phyloP scores from a whole-genome alignment of 2,113 vertebrate genomes.

The Galemys pyrenaicus region DNA sequence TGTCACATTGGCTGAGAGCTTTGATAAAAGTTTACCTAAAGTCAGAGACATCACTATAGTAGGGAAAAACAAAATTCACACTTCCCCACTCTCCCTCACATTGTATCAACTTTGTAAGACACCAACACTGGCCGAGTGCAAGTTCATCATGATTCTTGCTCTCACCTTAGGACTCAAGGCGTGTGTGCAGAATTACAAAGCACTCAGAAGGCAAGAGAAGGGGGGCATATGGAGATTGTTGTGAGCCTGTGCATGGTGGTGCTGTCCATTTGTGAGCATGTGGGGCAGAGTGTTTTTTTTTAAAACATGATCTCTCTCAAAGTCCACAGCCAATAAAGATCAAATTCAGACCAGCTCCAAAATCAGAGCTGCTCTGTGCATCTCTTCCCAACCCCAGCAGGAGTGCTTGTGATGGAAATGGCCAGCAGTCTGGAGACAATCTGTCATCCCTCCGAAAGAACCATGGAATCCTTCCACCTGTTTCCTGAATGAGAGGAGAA shows the following conservation, averaged over 20 bases:
- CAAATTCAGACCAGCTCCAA: not conserved
- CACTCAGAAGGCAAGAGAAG: not conserved
- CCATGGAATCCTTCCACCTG: not conserved
- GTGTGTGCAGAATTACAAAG: not conserved
- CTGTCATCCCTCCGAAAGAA: not conserved
- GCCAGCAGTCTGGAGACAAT: not conserved
- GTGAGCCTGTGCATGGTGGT: accelerated
- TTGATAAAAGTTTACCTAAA: not conserved
- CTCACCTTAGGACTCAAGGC: not conserved
- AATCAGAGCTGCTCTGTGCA: not conserved
- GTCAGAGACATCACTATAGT: not conserved
- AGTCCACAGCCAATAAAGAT: not conserved
- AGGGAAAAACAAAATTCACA: not conserved
- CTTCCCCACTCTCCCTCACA: not conserved
- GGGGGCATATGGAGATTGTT: accelerated
- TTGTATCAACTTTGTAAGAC: not conserved
- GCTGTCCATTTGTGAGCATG: not conserved
- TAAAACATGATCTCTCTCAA: not conserved
- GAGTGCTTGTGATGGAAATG: not conserved
- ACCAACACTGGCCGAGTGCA: not conserved
- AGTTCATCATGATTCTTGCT: not conserved
- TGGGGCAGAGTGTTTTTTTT: not conserved
- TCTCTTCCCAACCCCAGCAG: not conserved
- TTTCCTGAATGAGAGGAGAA: not conserved
- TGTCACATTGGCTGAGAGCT: no score